A percentile compares a stretch with the other conserved stretches of the same genome.
These are phyloP conservation scores for Pyrgus malvae DNA, from an alignment of 2,888 invertebrate genomes.

Conservation along the genomic window DNA sequence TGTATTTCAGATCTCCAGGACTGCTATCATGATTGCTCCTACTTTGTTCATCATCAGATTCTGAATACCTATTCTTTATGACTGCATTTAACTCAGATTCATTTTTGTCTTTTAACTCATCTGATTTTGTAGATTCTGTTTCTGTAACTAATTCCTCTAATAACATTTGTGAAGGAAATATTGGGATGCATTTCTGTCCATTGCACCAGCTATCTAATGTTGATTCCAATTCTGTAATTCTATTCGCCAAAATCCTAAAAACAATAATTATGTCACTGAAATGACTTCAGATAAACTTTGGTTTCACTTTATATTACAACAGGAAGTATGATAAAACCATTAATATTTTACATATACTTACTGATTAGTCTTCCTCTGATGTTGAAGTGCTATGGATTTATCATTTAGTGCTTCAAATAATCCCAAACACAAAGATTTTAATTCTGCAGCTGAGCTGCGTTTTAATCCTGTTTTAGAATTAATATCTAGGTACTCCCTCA, in stretches of 20 bases:
- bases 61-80: constrained; percentile 51
- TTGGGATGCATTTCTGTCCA: constrained; percentile 71
- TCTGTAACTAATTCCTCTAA: constrained; percentile 81
- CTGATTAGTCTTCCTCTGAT: constrained; percentile 94
- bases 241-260: constrained; percentile 88
- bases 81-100: constrained; percentile 41
- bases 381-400: constrained; percentile 90
- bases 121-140: constrained; percentile 53
- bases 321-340: constrained; percentile 7
- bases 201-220: constrained; percentile 85
- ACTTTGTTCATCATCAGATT: constrained; percentile 63
- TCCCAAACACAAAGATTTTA: constrained; percentile 89
- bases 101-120: constrained; percentile 52
- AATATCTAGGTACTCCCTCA: constrained; percentile 87
- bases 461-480: constrained; percentile 69
- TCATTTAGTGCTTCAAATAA: constrained; percentile 92
- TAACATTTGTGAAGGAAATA: constrained; percentile 85
- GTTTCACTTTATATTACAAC: no score
- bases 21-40: constrained; percentile 47
- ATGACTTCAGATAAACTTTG: no score
- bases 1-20: constrained; percentile 31
- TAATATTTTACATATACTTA: constrained; percentile 52
- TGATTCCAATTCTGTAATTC: constrained; percentile 91
- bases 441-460: constrained; percentile 84
- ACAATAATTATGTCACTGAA: constrained; percentile 29